Base-by-base conservation (phyloP, 2,888 invertebrate genomes). In the Himalopsyche japonica region DNA sequence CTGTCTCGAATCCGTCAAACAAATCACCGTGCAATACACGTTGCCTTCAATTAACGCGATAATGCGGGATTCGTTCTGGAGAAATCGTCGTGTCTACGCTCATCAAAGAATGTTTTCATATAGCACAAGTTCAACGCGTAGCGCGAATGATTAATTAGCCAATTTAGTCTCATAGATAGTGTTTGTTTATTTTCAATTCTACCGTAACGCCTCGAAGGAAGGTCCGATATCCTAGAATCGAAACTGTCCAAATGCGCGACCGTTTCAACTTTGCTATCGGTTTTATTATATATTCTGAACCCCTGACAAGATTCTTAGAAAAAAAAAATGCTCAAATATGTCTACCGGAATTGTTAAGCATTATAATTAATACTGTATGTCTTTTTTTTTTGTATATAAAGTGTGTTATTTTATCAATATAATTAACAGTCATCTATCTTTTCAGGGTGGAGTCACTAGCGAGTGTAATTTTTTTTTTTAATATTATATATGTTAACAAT, bases 11-110 rank as follows among this genome's bases (percentile, higher is more conserved):
- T 37, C 37, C 10, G 7, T 8, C 24, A 64, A 32, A 77, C 37
- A 20, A 7, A 77, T 32, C 77, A 34, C 32, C 49, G 82, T 78
- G 82, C 82, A 82, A 82, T 78, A 78, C 48, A 15, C 32, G 82
- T 78, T 78, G 82, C 79, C 82, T 79, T 82, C 77, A 47, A 76
- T 77, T 32, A 4, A 32, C 32, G 30, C 12, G 27, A 27, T 12
- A 27, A 8, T 10, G 24, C 64, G 27, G 64, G 64, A 27, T 64
- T 64, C n/a, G 6, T 32, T 4, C 12, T 70, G 30, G 70, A 70
- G 70, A 70, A 70, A 70, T 70, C 30, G 27, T 70, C 12, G 15
- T 12, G 27, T 70, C 70, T 30, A 30, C 12, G 70, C 70, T 70
- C 70, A 70, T 12, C 30, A 64, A 32, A 32, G 3, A 4, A 30